Conservation (phyloP, 2,888 invertebrate genomes). For the Mesodorylaimus sp. region DNA sequence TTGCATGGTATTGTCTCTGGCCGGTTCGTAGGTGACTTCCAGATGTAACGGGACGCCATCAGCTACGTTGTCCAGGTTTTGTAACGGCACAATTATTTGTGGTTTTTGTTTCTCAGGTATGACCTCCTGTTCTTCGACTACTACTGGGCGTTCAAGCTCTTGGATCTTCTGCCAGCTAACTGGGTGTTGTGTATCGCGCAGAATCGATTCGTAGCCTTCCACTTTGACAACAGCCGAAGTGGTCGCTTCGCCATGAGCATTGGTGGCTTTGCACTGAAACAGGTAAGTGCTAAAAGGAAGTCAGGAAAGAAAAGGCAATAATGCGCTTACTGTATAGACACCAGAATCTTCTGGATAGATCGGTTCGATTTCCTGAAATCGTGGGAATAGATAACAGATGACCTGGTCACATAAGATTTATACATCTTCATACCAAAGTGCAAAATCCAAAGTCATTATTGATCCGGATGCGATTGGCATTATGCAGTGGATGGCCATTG, state of each 20-base stretch:
- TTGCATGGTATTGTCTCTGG: constrained; percentile 64
- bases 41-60: constrained; percentile 85
- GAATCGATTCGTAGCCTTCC: constrained; percentile 19
- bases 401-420: no score
- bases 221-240: constrained; percentile 42
- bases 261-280: constrained; percentile 80
- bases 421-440: not conserved
- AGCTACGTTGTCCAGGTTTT: constrained; percentile 63
- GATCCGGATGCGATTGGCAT: no score
- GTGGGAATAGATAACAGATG: no score
- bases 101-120: constrained; percentile 67
- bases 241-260: constrained; percentile 75
- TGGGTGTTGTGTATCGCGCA: constrained; percentile 65
- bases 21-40: constrained; percentile 86
- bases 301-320: no score
- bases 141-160: constrained; percentile 46
- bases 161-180: constrained; percentile 78
- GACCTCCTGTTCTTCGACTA: constrained; percentile 46
- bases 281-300: no score
- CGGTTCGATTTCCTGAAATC: constrained; percentile 63
- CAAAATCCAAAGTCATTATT: not conserved
- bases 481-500: constrained; percentile 61
- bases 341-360: constrained; percentile 77
- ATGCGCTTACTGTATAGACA: no score
- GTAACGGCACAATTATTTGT: constrained; percentile 75